Percentiles rank a stretch among this genome's conserved stretches.
Conservation (phyloP, 2,888 invertebrate species). For the Leptopilina syphax region DNA sequence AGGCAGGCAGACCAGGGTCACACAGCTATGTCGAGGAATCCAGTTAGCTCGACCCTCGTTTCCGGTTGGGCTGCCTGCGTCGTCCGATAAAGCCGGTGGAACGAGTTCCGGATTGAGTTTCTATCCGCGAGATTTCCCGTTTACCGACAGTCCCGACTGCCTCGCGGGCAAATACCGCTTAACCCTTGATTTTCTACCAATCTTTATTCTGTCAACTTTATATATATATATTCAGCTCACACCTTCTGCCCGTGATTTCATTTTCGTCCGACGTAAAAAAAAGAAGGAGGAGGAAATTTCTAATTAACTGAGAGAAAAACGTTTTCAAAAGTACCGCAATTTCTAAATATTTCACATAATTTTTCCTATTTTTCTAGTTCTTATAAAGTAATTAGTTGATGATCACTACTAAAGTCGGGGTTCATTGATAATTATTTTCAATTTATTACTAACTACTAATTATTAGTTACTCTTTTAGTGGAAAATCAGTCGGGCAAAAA, state of each 20-base stretch:
- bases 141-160: slow-evolving; percentile 26
- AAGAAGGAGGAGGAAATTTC: too few relatives aligned
- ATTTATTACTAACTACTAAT: too few relatives aligned
- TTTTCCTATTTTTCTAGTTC: too few relatives aligned
- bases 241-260: background rate
- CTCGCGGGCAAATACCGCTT: background rate
- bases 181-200: slow-evolving; percentile 7
- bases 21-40: slow-evolving; percentile 52
- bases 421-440: too few relatives aligned
- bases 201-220: background rate
- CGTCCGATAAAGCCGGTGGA: slow-evolving; percentile 54
- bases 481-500: too few relatives aligned
- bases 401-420: too few relatives aligned
- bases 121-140: slow-evolving; percentile 54
- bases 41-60: slow-evolving; percentile 53
- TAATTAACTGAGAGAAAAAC: too few relatives aligned
- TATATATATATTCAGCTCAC: background rate
- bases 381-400: too few relatives aligned
- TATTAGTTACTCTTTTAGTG: too few relatives aligned
- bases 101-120: slow-evolving; percentile 56
- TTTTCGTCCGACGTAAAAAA: too few relatives aligned
- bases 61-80: slow-evolving; percentile 54
- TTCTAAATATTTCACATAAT: too few relatives aligned
- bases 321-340: too few relatives aligned
- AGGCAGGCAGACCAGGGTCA: slow-evolving; percentile 27